Percentiles rank a stretch among this genome's conserved stretches.
Evolutionary conservation across 1,140 invertebrate genomes (phyloP).

Genomic region (Solen grandis): DNA sequence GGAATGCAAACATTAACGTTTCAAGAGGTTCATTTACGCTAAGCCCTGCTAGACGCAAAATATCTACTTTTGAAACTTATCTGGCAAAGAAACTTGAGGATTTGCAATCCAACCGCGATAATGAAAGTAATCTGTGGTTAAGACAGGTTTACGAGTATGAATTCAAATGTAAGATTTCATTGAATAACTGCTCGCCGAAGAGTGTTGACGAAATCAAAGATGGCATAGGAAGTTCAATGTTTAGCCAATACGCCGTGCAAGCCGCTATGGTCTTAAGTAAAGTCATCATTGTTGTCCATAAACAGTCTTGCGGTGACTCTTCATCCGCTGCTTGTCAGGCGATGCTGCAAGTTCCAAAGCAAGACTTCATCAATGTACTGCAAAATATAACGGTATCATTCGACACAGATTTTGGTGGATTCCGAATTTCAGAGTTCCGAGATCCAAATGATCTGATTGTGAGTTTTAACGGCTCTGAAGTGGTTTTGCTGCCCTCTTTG

Average conservation of each 20-base stretch:
- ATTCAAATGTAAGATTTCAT: too few species aligned
- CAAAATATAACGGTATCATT: conserved; percentile 12
- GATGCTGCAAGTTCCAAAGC: background rate
- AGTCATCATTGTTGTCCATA: background rate
- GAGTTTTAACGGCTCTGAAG: background rate
- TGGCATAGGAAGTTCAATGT: too few species aligned
- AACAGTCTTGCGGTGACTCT: background rate
- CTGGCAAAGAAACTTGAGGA: background rate
- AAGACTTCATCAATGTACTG: background rate
- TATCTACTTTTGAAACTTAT: background rate
- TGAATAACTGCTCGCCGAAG: too few species aligned
- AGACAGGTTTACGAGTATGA: background rate
- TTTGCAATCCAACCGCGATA: background rate
- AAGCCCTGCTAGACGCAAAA: conserved; percentile 20
- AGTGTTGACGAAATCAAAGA: too few species aligned
- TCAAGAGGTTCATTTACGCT: conserved; percentile 36
- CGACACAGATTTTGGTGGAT: background rate
- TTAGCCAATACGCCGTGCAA: conserved; percentile 45
- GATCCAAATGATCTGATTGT: background rate
- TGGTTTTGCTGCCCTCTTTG: background rate
- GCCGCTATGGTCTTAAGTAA: conserved; percentile 16
- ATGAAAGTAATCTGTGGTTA: background rate
- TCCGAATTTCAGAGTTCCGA: conserved; percentile 5
- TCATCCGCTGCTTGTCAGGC: background rate
- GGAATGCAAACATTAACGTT: background rate